Evolutionary conservation across 92 coral and sea anemone species (phyloP), one percentile per base, ranked within the genome.

Genomic region (Metridium senile): DNA sequence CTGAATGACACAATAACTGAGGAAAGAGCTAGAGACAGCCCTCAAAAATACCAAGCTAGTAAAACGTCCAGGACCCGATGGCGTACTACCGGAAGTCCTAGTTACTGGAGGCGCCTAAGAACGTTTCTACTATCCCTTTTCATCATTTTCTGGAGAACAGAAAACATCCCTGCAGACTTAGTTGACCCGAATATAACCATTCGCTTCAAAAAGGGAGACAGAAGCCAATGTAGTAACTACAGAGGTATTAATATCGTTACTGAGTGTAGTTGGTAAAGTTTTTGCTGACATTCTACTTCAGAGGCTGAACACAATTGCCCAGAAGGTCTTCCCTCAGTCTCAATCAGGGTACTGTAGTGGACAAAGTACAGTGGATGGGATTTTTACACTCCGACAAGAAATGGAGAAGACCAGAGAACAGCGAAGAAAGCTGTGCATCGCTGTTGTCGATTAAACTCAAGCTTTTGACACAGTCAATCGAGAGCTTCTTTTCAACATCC

Each of bases 141-240:
- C 25, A 56, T 49, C 35, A 35, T 35, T 32, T 43, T 75, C 67
- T 86, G 82, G 90, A 30, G 39, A 26, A 62, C 90, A 21, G 86
- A 81, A 77, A 56, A 28, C 17, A 46, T 80, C 11, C 76, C 86
- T 18, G 29, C 64, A 43, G 85, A 85, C 17, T 19, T 57, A 57
- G 74, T 28, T 6, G 82, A 74, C 35, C 65, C 85, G 9, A 79
- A 49, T 30, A 80, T 85, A 23, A 43, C 76, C 59, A 85, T 74
- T 13, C 54, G 81, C 26, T 76, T 86, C 74, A 76, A 81, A 27
- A 86, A 81, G 26, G 83, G 84, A 1, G 81, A 86, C 28, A 58
- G 83, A n/a, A 86, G 90, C 57, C 74, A 77, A 16, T 81, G 83
- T 64, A 79, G 70, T 1, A 80, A 80, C 62, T 81, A 74, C 31